These are phyloP conservation scores for Drosophila aff. DNA, from an alignment of 1,140 invertebrate genomes.

Conservation along the genomic window DNA sequence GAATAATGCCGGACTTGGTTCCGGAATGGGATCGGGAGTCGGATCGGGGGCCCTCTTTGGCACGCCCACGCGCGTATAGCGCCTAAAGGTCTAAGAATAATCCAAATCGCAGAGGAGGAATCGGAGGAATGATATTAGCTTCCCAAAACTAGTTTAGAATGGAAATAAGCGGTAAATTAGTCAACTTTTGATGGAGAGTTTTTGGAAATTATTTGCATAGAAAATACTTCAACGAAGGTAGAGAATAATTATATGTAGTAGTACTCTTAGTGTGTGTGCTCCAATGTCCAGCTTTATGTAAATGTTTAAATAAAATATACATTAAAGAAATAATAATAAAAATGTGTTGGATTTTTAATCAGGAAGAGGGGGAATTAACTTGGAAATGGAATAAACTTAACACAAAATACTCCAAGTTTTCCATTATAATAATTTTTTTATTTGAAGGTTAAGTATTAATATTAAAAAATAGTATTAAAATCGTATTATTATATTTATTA, in stretches of 20 bases:
- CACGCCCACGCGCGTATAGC: slow-evolving; percentile 80
- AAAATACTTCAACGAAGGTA: slow-evolving; percentile 62
- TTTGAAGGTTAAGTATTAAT: too few species aligned
- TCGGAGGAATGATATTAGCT: slow-evolving; percentile 59
- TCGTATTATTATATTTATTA: too few species aligned
- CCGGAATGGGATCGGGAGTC: slow-evolving; percentile 29
- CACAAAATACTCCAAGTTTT: not conserved
- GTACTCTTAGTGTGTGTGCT: slow-evolving; percentile 75
- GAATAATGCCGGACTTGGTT: slow-evolving; percentile 49
- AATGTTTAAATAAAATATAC: slow-evolving; percentile 73
- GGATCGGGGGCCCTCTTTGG: slow-evolving; percentile 62
- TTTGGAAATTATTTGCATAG: slow-evolving; percentile 53
- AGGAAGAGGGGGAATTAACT: not conserved
- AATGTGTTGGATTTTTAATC: not conserved
- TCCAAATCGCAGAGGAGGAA: slow-evolving; percentile 33
- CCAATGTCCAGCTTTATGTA: slow-evolving; percentile 78
- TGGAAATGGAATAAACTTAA: not conserved
- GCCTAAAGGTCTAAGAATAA: slow-evolving; percentile 72
- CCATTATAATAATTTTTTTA: too few species aligned
- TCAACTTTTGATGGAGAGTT: slow-evolving; percentile 47
- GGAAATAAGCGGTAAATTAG: slow-evolving; percentile 50
- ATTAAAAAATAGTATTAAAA: too few species aligned
- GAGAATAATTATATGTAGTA: slow-evolving; percentile 50
- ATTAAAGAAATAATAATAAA: slow-evolving; percentile 15
- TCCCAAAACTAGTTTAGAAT: slow-evolving; percentile 34